phyloP scores from a whole-genome alignment of 2,888 invertebrate genomes.

The Troides helena region DNA sequence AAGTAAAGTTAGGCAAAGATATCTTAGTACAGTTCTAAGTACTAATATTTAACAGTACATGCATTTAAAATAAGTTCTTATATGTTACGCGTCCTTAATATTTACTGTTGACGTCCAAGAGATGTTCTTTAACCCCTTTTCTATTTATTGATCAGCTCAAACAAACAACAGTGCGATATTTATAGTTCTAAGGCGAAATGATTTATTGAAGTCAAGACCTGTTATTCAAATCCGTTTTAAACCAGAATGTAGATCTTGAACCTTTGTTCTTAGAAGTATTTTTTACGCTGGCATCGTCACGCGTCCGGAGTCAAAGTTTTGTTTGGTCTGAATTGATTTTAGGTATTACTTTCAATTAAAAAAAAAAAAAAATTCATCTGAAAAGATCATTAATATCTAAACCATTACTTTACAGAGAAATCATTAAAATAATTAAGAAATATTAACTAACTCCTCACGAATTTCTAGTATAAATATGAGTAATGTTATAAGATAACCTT shows the following conservation, averaged over 20 bases:
- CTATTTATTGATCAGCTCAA: background rate
- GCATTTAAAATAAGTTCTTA: no score
- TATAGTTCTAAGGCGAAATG: slow-evolving; percentile 32
- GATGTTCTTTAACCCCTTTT: background rate
- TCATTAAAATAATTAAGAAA: no score
- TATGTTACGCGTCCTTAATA: no score
- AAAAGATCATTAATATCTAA: background rate
- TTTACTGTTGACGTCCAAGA: no score
- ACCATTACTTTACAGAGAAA: no score
- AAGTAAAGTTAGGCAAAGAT: background rate
- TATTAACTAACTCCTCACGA: no score
- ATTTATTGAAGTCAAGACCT: slow-evolving; percentile 50
- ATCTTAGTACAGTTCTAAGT: background rate
- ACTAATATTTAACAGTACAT: no score
- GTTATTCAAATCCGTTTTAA: slow-evolving; percentile 53
- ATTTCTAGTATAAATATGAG: no score
- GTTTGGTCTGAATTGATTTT: slow-evolving; percentile 51
- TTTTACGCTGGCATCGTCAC: slow-evolving; percentile 66
- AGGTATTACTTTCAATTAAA: background rate
- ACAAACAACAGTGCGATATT: slow-evolving; percentile 12
- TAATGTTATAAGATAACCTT: no score
- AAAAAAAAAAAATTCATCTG: background rate
- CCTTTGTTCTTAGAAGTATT: slow-evolving; percentile 67
- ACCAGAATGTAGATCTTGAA: slow-evolving; percentile 69
- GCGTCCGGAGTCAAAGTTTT: slow-evolving; percentile 62